Base-by-base conservation (phyloP, 1,140 invertebrate genomes). In the Cataglyphis hispanica region DNA sequence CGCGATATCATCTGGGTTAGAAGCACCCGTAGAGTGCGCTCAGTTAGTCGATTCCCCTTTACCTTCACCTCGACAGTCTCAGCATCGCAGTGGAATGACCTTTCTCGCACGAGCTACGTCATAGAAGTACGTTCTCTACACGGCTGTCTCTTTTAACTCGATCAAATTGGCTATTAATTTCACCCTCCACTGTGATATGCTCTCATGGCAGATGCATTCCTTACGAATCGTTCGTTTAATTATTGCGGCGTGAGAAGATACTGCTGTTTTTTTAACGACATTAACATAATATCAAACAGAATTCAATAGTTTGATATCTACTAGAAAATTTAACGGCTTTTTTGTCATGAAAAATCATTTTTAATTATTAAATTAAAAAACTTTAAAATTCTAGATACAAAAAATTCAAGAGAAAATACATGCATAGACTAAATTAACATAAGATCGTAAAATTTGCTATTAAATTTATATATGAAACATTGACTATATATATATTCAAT, bases 1-100 rank as follows among this genome's bases (percentile, higher is more conserved):
- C 88, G 89, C 91, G 92, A 93, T 93, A 93, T 93, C 93, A 93
- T 93, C 93, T 93, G 90, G 93, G 92, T 92, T 93, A 93, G 90
- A 86, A 92, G 91, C 88, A 92, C 90, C 91, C 90, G 90, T 89
- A 89, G 89, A 88, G 85, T 88, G 87, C 86, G 70, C 85, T 88
- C 87, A 70, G 85, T 76, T 91, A 80, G 86, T 60, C 46, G 46
- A 50, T 50, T 77, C 76, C 76, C 77, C 84, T 31, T 37, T 72
- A 77, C 85, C 80, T 84, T 75, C 83, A 77, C 66, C 87, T 88
- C 67, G 85, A 56, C 84, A 67, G 87, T 85, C 70, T 85, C 70
- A 88, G 43, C 86, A 19, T 53, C 63, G 84, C 43, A 74, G 76
- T 89, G 40, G 61, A 88, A 86, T 83, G 86, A 89, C 75, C 85